These are phyloP conservation scores for Adela reaumurella DNA, from an alignment of 2,888 invertebrate species.

Conservation along the genomic window DNA sequence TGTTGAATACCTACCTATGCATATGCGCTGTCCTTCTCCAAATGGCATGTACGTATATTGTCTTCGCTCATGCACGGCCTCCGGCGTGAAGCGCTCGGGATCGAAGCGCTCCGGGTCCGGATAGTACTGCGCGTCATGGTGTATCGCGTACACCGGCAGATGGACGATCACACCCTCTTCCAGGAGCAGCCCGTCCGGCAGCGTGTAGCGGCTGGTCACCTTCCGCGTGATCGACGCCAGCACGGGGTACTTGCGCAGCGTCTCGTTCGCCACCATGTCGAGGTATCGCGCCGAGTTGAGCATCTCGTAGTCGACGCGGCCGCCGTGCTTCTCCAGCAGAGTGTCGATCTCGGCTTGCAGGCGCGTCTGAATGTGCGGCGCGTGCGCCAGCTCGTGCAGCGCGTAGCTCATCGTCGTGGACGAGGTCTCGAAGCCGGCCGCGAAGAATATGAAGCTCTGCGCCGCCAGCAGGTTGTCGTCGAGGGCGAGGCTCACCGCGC, in stretches of 20 bases:
- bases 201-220: constrained; percentile 6
- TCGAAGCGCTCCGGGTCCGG: constrained; percentile 10
- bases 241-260: constrained; percentile 10
- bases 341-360: constrained; percentile 8
- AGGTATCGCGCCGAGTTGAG: constrained; percentile 8
- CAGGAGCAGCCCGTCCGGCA: constrained; percentile 8
- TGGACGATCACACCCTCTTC: constrained; percentile 11
- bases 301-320: constrained; percentile 9
- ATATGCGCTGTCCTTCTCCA: constrained; percentile 7
- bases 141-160: constrained; percentile 10
- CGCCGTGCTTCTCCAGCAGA: constrained; percentile 5
- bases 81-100: constrained; percentile 9
- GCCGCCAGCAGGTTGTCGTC: constrained; percentile 30
- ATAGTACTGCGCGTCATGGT: constrained; percentile 11
- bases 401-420: constrained; percentile 7
- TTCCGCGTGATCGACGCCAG: constrained; percentile 7
- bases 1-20: constrained; percentile 8
- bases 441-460: constrained; percentile 37
- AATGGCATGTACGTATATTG: too few relatives aligned
- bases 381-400: constrained; percentile 10
- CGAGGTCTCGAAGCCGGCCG: constrained; percentile 12
- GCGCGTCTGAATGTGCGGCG: constrained; percentile 8
- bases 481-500: constrained; percentile 12
- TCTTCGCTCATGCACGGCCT: constrained; percentile 4
- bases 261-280: constrained; percentile 10